Percentiles rank a stretch among this genome's conserved stretches.
Conservation (phyloP, 2,888 invertebrate genomes). For the Plebejus melissa region DNA sequence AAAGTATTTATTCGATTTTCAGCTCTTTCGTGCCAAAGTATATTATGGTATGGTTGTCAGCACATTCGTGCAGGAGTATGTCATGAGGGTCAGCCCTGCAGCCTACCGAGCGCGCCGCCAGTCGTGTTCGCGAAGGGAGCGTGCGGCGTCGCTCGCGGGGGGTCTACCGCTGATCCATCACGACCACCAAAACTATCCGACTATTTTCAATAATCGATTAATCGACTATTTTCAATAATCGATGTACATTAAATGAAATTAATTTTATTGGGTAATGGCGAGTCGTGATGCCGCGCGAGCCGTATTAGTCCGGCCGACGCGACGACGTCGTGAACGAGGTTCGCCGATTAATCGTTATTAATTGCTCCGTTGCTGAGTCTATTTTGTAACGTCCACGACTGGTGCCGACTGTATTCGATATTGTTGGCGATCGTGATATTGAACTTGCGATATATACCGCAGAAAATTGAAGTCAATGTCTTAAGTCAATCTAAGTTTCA, state of each 20-base stretch:
- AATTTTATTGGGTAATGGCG: constrained; percentile 73
- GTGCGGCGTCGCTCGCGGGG: constrained; percentile 53
- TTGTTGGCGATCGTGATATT: constrained; percentile 2
- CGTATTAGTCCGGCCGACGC: constrained; percentile 32
- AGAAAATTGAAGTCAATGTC: neutral
- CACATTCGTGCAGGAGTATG: neutral
- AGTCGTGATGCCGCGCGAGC: constrained; percentile 67
- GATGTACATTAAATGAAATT: constrained; percentile 76
- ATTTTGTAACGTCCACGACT: constrained; percentile 2
- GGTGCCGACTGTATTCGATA: constrained; percentile 5
- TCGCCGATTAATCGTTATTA: constrained; percentile 20
- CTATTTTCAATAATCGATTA: constrained; percentile 71
- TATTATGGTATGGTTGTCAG: neutral
- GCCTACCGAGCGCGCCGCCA: constrained; percentile 44
- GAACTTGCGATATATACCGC: neutral
- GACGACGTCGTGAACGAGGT: constrained; percentile 8
- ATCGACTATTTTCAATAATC: constrained; percentile 62
- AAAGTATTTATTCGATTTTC: too few species aligned
- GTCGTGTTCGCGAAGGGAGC: constrained; percentile 55
- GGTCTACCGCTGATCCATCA: constrained; percentile 67
- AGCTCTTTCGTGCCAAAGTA: too few species aligned
- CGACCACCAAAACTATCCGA: constrained; percentile 65
- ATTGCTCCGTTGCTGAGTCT: neutral
- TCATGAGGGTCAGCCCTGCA: constrained; percentile 23
- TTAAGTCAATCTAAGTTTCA: too few species aligned